These are phyloP conservation scores for Eupithecia pulchellata DNA, from an alignment of 2,888 invertebrate species.

Conservation along the genomic window DNA sequence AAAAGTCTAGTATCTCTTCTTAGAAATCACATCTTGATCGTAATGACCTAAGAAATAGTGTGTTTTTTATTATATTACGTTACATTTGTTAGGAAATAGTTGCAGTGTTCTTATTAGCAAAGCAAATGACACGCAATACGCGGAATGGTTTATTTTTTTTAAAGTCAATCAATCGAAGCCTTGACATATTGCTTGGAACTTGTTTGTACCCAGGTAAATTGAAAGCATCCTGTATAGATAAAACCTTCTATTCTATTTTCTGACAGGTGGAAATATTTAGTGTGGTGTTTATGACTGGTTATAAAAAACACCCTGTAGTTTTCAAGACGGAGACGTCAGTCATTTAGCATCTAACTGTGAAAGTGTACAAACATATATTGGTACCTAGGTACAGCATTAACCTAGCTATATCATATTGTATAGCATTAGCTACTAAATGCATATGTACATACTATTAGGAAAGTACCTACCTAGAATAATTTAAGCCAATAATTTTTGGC, in stretches of 20 bases:
- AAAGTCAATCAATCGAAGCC: slow-evolving; percentile 37
- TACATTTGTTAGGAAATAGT: slow-evolving; percentile 29
- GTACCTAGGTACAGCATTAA: neutral
- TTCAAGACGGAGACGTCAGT: neutral
- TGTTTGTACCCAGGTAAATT: slow-evolving; percentile 9
- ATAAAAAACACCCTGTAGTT: neutral
- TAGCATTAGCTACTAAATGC: too few species aligned
- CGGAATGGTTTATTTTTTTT: slow-evolving; percentile 27
- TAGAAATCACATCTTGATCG: neutral
- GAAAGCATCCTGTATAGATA: neutral
- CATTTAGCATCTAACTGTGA: slow-evolving; percentile 1
- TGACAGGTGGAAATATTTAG: neutral
- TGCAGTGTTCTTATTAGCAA: slow-evolving; percentile 38
- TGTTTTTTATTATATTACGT: slow-evolving; percentile 15
- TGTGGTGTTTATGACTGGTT: neutral
- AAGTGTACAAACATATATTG: slow-evolving; percentile 1
- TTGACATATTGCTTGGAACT: slow-evolving; percentile 40
- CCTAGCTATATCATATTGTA: neutral
- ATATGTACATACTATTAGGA: neutral
- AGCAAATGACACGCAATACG: slow-evolving; percentile 35
- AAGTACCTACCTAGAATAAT: too few species aligned
- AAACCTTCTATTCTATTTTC: too few species aligned
- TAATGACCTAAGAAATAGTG: slow-evolving; percentile 1
- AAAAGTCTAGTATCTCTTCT: neutral
- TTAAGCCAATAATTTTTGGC: too few species aligned